Conservation (phyloP, 64 coral and sea anemone genomes). For the Montipora sp. region DNA sequence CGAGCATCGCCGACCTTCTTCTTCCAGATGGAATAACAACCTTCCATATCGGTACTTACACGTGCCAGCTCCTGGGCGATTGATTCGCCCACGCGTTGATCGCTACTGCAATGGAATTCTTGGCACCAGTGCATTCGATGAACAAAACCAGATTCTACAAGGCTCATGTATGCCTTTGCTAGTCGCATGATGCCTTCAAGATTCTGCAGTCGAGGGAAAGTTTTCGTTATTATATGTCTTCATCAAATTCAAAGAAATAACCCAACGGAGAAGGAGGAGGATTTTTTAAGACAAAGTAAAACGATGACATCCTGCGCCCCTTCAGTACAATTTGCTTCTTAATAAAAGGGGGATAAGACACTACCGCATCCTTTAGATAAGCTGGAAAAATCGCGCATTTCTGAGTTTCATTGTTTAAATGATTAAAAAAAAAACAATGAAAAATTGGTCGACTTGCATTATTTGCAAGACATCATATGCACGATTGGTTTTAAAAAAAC, state of each 20-base stretch:
- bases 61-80: conserved; percentile 27
- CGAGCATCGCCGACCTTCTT: conserved; percentile 25
- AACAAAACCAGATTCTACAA: conserved; percentile 74
- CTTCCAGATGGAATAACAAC: conserved; percentile 47
- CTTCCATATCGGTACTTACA: conserved; percentile 46
- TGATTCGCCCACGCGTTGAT: conserved; percentile 3
- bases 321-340: too few relatives aligned
- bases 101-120: conserved; percentile 44
- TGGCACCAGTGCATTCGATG: conserved; percentile 67
- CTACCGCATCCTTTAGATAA: too few relatives aligned
- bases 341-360: too few relatives aligned
- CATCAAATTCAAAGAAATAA: background rate
- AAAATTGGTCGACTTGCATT: too few relatives aligned
- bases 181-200: conserved; percentile 73
- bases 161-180: conserved; percentile 66
- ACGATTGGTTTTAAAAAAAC: too few relatives aligned
- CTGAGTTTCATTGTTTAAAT: too few relatives aligned
- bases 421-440: too few relatives aligned
- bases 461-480: too few relatives aligned
- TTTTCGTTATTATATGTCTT: background rate
- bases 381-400: too few relatives aligned
- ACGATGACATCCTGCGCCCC: too few relatives aligned
- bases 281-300: background rate
- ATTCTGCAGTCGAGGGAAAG: conserved; percentile 24
- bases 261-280: background rate